A percentile compares a stretch with the other conserved stretches of the same genome.
Evolutionary conservation across 2,888 invertebrate genomes (phyloP).

Genomic region (Macaria notata): DNA sequence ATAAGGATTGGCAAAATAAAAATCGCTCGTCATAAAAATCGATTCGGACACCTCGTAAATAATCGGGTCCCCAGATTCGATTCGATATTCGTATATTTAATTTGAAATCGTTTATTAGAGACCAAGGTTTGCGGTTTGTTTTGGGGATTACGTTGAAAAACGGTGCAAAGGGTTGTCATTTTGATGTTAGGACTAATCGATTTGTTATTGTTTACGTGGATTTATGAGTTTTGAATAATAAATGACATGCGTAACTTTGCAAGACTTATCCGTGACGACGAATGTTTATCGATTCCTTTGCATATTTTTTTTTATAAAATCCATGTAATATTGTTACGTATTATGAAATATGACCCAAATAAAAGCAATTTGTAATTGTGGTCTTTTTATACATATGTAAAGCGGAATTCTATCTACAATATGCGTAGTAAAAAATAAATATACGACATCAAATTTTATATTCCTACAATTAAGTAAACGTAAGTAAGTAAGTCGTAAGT

Average conservation of each 20-base stretch:
- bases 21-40: constrained; percentile 51
- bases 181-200: constrained; percentile 43
- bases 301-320: too few species aligned
- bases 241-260: not conserved
- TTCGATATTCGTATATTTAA: constrained; percentile 39
- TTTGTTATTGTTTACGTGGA: constrained; percentile 34
- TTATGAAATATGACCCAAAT: too few species aligned
- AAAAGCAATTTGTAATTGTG: too few species aligned
- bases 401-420: too few species aligned
- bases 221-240: constrained; percentile 20
- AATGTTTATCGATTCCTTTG: too few species aligned
- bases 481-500: too few species aligned
- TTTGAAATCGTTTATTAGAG: constrained; percentile 42
- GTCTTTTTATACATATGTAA: too few species aligned
- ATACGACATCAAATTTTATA: too few species aligned
- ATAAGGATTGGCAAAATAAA: constrained; percentile 25
- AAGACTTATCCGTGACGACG: too few species aligned
- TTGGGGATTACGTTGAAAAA: constrained; percentile 45
- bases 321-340: too few species aligned
- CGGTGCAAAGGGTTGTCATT: constrained; percentile 60
- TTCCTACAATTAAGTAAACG: too few species aligned
- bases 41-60: constrained; percentile 56
- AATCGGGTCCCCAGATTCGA: constrained; percentile 48
- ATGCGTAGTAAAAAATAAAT: too few species aligned
- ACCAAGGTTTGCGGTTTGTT: constrained; percentile 64